phyloP scores from a whole-genome alignment of 2,797 vertebrate species.

The Poeciliopsis paucimaculata region DNA sequence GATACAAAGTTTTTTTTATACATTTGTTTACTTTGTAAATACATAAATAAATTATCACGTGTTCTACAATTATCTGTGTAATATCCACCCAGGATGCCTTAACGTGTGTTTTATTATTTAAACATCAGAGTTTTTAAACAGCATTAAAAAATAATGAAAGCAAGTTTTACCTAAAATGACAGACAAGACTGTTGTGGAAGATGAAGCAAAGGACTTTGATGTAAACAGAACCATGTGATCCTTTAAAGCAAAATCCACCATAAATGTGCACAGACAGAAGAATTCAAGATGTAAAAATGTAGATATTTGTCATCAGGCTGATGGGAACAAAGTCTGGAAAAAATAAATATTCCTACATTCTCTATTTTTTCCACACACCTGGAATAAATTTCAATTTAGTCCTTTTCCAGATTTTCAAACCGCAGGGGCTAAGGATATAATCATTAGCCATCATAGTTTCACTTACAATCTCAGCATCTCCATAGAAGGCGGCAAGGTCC shows the following conservation, averaged over 20 bases:
- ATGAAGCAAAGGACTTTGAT: neutral
- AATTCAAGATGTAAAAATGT: neutral
- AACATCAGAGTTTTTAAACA: neutral
- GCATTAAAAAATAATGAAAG: neutral
- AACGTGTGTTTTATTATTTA: neutral
- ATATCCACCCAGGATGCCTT: neutral
- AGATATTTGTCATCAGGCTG: neutral
- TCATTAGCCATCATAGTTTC: neutral
- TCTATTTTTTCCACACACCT: neutral
- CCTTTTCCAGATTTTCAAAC: neutral
- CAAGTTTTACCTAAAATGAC: neutral
- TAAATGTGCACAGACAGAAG: neutral
- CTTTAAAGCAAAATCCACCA: neutral
- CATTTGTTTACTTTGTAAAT: neutral
- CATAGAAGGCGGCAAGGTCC: constrained; percentile 96
- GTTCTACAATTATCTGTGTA: neutral
- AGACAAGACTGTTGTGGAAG: neutral
- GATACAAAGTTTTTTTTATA: neutral
- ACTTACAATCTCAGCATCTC: constrained; percentile 95
- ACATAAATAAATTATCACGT: neutral
- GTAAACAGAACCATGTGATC: neutral
- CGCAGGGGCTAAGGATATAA: neutral
- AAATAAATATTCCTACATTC: neutral
- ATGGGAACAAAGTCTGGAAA: neutral
- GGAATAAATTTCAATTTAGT: neutral